Evolutionary conservation across 2,888 invertebrate species (phyloP).

Genomic region (Minunthozetes semirufus): DNA sequence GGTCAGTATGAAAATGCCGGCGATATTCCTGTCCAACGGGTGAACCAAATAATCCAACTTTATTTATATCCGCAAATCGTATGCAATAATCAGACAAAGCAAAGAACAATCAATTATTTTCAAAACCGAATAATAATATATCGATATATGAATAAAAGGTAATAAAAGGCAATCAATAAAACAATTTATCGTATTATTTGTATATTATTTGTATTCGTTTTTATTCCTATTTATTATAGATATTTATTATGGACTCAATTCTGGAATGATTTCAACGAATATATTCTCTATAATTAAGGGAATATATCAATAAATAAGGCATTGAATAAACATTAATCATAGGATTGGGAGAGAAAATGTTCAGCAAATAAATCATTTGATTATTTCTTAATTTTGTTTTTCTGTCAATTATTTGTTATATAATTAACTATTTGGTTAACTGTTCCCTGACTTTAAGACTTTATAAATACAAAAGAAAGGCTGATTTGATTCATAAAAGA

Average conservation of each 20-base stretch:
- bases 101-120: background rate
- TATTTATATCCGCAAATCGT: background rate
- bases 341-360: background rate
- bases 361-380: constrained; percentile 12
- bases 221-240: background rate
- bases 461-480: too few relatives aligned
- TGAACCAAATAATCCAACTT: constrained; percentile 40
- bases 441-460: too few relatives aligned
- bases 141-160: background rate
- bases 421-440: background rate
- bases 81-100: background rate
- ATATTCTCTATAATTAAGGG: background rate
- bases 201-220: background rate
- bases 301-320: background rate
- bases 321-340: background rate
- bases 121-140: background rate
- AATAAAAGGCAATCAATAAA: background rate
- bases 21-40: constrained; percentile 42
- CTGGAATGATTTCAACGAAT: background rate
- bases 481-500: too few relatives aligned
- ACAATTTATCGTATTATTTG: background rate
- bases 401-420: background rate
- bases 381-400: background rate
- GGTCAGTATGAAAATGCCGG: constrained; percentile 41
- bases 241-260: background rate